Percentiles rank a stretch among this genome's conserved stretches.
Conservation (phyloP, 2,888 invertebrate genomes). For the Dolichopus griseipennis region DNA sequence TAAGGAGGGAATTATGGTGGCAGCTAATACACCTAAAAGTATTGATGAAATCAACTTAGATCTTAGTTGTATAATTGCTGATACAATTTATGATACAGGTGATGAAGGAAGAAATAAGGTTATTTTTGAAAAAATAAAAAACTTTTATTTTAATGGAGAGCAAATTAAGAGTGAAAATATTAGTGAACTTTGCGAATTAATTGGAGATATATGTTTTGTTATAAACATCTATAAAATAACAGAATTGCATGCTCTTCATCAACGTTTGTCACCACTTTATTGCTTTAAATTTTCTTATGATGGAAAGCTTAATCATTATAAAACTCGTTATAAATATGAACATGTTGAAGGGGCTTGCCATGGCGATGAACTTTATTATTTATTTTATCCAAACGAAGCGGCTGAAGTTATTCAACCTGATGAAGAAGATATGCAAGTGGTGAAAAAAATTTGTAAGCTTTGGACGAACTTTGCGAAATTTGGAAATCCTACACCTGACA, state of each 20-base stretch:
- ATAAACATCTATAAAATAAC: slow-evolving; percentile 17
- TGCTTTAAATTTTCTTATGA: slow-evolving; percentile 49
- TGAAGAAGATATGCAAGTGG: slow-evolving; percentile 32
- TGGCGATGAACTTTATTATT: slow-evolving; percentile 49
- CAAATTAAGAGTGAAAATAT: slow-evolving; percentile 37
- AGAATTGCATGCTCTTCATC: slow-evolving; percentile 21
- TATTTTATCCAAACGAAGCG: slow-evolving; percentile 32
- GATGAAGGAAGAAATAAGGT: slow-evolving; percentile 16
- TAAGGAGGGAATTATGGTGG: slow-evolving; percentile 43
- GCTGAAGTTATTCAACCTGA: slow-evolving; percentile 21
- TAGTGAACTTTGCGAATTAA: slow-evolving; percentile 41
- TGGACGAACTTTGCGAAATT: slow-evolving; percentile 58
- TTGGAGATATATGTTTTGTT: slow-evolving; percentile 38
- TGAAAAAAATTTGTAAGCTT: slow-evolving; percentile 46
- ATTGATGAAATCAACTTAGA: slow-evolving; percentile 21
- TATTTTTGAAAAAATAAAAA: slow-evolving; percentile 19
- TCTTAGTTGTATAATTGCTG: slow-evolving; percentile 22
- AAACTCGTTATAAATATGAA: slow-evolving; percentile 38
- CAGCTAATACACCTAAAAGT: slow-evolving; percentile 14
- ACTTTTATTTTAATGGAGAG: slow-evolving; percentile 42
- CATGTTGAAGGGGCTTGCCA: slow-evolving; percentile 47
- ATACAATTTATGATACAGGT: slow-evolving; percentile 16
- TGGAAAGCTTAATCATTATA: slow-evolving; percentile 45
- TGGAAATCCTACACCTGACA: slow-evolving; percentile 41
- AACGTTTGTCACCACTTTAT: slow-evolving; percentile 40